A percentile compares a stretch with the other conserved stretches of the same genome.
phyloP scores from a whole-genome alignment of 2,888 invertebrate species.

The Brachyopa scutellaris region DNA sequence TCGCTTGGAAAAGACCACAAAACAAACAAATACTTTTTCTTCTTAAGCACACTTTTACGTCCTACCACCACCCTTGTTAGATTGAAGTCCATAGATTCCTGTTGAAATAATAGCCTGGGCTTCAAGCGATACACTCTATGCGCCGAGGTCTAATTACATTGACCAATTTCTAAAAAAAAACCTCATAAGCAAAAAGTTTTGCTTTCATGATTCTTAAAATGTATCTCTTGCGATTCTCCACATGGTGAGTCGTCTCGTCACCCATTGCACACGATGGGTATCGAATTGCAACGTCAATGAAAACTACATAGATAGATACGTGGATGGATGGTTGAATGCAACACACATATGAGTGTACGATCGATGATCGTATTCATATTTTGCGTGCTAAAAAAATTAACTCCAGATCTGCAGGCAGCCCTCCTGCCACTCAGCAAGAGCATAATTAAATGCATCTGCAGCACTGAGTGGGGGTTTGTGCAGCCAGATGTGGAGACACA shows the following conservation, averaged over 20 bases:
- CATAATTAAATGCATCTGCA: constrained; percentile 31
- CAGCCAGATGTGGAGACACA: constrained; percentile 76
- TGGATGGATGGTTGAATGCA: constrained; percentile 41
- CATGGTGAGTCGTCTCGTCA: too few relatives aligned
- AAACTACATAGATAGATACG: constrained; percentile 21
- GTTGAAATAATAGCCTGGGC: too few relatives aligned
- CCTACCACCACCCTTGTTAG: not conserved
- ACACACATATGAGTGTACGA: constrained; percentile 37
- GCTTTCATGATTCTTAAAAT: constrained; percentile 74
- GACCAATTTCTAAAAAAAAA: constrained; percentile 64
- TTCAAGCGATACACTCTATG: constrained; percentile 38
- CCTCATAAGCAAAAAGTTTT: constrained; percentile 54
- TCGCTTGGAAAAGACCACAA: constrained; percentile 3
- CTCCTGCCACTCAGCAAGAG: not conserved
- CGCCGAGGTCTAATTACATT: constrained; percentile 73
- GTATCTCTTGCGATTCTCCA: constrained; percentile 56
- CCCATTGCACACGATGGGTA: constrained; percentile 44
- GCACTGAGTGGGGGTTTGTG: constrained; percentile 51
- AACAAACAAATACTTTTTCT: too few relatives aligned
- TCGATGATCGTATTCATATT: constrained; percentile 36
- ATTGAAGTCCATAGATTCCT: too few relatives aligned
- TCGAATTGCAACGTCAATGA: constrained; percentile 63
- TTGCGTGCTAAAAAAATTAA: constrained; percentile 54
- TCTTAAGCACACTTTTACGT: too few relatives aligned
- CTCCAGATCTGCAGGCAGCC: constrained; percentile 23